phyloP scores from a whole-genome alignment of 2,888 invertebrate genomes.

The Harmothoe impar region DNA sequence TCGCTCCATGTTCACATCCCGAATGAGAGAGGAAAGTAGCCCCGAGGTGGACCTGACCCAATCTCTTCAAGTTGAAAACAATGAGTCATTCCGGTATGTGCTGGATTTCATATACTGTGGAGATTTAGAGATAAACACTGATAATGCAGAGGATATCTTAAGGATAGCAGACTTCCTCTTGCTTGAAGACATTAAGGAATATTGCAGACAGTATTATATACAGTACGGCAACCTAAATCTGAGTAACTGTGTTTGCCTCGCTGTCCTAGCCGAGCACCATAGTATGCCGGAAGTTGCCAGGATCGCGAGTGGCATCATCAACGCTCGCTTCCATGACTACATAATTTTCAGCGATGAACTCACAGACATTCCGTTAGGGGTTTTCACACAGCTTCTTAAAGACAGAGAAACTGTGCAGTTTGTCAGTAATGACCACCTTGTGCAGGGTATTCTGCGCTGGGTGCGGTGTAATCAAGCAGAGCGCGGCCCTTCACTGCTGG shows the following conservation, averaged over 20 bases:
- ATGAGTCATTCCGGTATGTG: slow-evolving; percentile 77
- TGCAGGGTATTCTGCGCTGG: slow-evolving; percentile 77
- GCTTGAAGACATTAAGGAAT: slow-evolving; percentile 81
- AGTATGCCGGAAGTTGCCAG: slow-evolving; percentile 77
- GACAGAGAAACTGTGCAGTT: slow-evolving; percentile 78
- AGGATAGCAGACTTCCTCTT: slow-evolving; percentile 80
- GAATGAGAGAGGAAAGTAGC: slow-evolving; percentile 79
- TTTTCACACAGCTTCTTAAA: slow-evolving; percentile 76
- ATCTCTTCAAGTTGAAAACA: slow-evolving; percentile 77
- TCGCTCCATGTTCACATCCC: slow-evolving; percentile 81
- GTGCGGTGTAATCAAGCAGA: slow-evolving; percentile 74
- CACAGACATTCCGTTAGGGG: slow-evolving; percentile 76
- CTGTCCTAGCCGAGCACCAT: slow-evolving; percentile 79
- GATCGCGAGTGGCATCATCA: slow-evolving; percentile 77
- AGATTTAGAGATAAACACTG: slow-evolving; percentile 75
- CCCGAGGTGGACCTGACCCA: slow-evolving; percentile 78
- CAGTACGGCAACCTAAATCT: slow-evolving; percentile 80
- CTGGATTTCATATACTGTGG: slow-evolving; percentile 81
- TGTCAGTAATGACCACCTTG: slow-evolving; percentile 76
- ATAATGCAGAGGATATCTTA: slow-evolving; percentile 79
- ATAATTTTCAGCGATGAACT: slow-evolving; percentile 79
- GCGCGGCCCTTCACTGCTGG: slow-evolving; percentile 70
- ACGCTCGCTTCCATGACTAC: slow-evolving; percentile 81
- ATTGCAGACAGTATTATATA: slow-evolving; percentile 79
- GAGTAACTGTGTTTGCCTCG: slow-evolving; percentile 77